phyloP scores from a whole-genome alignment of 2,113 vertebrate species.

The Pithys albifrons region DNA sequence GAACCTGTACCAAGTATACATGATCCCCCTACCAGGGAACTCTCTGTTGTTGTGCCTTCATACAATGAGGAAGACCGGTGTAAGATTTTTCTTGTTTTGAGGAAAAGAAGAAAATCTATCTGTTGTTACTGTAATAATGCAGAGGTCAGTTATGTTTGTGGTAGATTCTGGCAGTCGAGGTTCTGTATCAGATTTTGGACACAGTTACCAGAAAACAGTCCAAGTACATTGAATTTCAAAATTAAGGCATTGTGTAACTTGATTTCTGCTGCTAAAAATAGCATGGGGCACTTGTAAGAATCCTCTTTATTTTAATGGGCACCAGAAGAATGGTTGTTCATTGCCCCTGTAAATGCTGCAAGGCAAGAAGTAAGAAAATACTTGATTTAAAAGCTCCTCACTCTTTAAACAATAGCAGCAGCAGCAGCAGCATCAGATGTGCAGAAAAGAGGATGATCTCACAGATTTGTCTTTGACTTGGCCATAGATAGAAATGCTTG shows the following conservation, averaged over 20 bases:
- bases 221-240: conserved; percentile 1
- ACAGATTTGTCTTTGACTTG: background rate
- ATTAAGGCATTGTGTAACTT: background rate
- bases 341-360: background rate
- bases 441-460: background rate
- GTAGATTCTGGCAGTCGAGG: background rate
- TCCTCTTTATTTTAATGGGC: background rate
- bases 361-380: background rate
- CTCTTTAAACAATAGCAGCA: background rate
- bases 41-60: conserved; percentile 91
- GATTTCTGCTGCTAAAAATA: conserved; percentile 14
- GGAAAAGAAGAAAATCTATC: conserved; percentile 32
- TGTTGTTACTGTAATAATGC: background rate
- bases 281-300: background rate
- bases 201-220: background rate
- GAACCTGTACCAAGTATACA: conserved; percentile 82
- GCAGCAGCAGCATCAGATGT: background rate
- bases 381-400: background rate
- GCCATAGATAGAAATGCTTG: background rate
- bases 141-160: background rate
- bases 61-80: conserved; percentile 91
- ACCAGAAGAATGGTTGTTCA: background rate
- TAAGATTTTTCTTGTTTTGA: conserved; percentile 63
- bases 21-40: conserved; percentile 82
- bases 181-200: background rate